Conservation (phyloP, 2,113 vertebrate species). For the Hiodon alosoides region DNA sequence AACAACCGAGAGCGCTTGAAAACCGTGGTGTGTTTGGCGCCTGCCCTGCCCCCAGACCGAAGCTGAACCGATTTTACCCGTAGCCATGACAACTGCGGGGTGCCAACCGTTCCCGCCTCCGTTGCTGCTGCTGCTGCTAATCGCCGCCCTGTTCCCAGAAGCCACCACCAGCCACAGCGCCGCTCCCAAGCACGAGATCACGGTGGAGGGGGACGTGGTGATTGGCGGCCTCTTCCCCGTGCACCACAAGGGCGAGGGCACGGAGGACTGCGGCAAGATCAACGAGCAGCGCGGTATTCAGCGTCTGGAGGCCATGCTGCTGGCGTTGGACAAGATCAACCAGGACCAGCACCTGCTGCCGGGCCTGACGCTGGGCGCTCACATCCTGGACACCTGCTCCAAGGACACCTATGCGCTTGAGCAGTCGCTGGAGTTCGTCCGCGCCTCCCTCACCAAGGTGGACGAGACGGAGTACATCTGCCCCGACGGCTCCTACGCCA, state of each 20-base stretch:
- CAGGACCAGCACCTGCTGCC: constrained; percentile 79
- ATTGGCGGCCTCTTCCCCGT: constrained; percentile 74
- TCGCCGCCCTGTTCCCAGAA: constrained; percentile 43
- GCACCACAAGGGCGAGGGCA: constrained; percentile 69
- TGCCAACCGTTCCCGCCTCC: constrained; percentile 43
- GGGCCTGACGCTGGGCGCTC: constrained; percentile 79
- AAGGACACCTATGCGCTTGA: constrained; percentile 96
- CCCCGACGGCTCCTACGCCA: constrained; percentile 88
- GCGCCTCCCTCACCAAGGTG: constrained; percentile 87
- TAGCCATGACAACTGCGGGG: constrained; percentile 53
- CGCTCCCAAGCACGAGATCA: constrained; percentile 77
- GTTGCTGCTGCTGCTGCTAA: constrained; percentile 45
- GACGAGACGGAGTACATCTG: constrained; percentile 93
- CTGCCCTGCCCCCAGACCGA: constrained; percentile 26
- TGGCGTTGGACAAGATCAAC: constrained; percentile 92
- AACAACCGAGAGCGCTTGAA: constrained; percentile 52
- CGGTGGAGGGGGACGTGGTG: constrained; percentile 69
- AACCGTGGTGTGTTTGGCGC: constrained; percentile 43
- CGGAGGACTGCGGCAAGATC: constrained; percentile 86
- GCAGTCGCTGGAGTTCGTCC: constrained; percentile 94
- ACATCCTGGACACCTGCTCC: constrained; percentile 95
- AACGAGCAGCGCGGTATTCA: constrained; percentile 95
- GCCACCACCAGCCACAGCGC: constrained; percentile 51
- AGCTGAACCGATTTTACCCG: background rate
- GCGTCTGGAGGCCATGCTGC: constrained; percentile 94